Evolutionary conservation across 2,888 invertebrate species (phyloP).

Genomic region (Eubasilissa splendida): DNA sequence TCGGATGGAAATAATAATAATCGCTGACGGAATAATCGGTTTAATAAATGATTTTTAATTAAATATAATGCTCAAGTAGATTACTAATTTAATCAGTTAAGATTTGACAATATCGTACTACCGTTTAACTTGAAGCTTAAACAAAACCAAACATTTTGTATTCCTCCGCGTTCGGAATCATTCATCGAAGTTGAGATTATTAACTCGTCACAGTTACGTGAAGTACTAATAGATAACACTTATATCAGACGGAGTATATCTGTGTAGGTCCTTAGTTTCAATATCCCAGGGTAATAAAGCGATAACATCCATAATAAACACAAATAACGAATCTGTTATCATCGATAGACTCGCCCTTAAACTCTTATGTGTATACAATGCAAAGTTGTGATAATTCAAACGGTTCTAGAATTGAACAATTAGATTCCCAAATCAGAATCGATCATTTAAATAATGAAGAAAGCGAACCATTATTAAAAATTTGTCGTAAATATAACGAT

Average conservation of each 20-base stretch:
- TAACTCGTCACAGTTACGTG: background rate
- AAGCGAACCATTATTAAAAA: background rate
- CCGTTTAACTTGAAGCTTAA: background rate
- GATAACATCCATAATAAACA: background rate
- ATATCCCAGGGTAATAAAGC: background rate
- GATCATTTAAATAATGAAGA: too few species aligned
- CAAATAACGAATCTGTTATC: background rate
- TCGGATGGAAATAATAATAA: slow-evolving; percentile 10
- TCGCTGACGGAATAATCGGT: slow-evolving; percentile 22
- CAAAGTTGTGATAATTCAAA: background rate
- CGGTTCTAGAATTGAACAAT: background rate
- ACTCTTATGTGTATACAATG: background rate
- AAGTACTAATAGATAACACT: background rate
- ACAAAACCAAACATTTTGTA: background rate
- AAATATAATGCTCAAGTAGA: slow-evolving; percentile 11
- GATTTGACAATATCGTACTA: background rate
- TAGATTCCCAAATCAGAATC: background rate
- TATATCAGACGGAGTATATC: background rate
- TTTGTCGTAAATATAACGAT: slow-evolving; percentile 9
- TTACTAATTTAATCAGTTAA: background rate
- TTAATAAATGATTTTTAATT: slow-evolving; percentile 25
- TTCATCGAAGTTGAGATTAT: background rate
- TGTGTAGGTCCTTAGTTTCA: background rate
- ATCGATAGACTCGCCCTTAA: background rate
- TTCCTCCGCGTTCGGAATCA: background rate